Conservation (phyloP, 2,797 vertebrate genomes). For the Phyllotis vaccarum region DNA sequence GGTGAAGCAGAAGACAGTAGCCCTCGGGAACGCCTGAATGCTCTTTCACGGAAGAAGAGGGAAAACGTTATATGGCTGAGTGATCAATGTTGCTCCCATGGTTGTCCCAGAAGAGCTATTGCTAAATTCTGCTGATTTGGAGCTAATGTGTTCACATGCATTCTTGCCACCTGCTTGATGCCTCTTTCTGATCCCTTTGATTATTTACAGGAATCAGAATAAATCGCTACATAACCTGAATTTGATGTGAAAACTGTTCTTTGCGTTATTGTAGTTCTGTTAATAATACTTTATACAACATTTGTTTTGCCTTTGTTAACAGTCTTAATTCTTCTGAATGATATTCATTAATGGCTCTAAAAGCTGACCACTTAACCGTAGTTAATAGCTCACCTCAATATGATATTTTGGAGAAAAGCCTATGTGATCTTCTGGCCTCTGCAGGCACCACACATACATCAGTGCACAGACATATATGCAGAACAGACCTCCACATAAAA, state of each 20-base stretch:
- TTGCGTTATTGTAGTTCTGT: background rate
- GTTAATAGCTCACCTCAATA: background rate
- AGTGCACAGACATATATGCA: background rate
- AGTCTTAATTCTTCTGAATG: background rate
- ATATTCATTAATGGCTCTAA: background rate
- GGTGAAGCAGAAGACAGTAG: background rate
- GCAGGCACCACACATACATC: background rate
- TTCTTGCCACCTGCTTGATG: constrained; percentile 67
- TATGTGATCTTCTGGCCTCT: background rate
- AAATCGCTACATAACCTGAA: background rate
- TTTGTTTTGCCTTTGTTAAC: constrained; percentile 26
- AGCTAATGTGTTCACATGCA: constrained; percentile 38
- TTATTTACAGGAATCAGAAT: constrained; percentile 24
- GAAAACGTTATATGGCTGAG: constrained; percentile 88
- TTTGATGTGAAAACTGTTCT: background rate
- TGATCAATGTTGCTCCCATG: constrained; percentile 91
- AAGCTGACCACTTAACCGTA: background rate
- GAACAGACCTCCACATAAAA: background rate
- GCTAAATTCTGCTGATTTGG: constrained; percentile 91
- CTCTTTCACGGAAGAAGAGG: constrained; percentile 88
- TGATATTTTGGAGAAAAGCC: background rate
- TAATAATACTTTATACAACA: constrained; percentile 26
- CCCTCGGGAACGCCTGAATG: constrained; percentile 74
- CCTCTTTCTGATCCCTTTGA: constrained; percentile 26
- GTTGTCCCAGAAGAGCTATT: constrained; percentile 94